Percentiles rank a stretch among this genome's conserved stretches.
Evolutionary conservation across 2,113 vertebrate genomes (phyloP).

Genomic region (Accipiter cooperii): DNA sequence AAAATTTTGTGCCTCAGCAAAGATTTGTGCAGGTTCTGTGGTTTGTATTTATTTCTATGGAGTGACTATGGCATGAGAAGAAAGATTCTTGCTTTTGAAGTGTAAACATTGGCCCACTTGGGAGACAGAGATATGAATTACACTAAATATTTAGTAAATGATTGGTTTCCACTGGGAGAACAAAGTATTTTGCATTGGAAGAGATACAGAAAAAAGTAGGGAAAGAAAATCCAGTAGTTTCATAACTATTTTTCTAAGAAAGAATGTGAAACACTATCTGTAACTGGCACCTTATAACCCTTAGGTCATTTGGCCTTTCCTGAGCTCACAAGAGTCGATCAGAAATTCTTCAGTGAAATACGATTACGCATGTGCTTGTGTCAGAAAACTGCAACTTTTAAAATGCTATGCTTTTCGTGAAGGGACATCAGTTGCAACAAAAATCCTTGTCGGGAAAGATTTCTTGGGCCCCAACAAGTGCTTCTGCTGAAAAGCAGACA

Average conservation of each 20-base stretch:
- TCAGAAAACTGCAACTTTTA: neutral
- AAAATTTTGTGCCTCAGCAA: conserved; percentile 4
- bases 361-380: neutral
- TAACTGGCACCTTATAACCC: conserved; percentile 49
- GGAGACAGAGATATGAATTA: conserved; percentile 12
- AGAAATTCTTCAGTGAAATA: neutral
- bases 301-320: conserved; percentile 17
- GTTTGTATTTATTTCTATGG: conserved; percentile 20
- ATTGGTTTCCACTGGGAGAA: conserved; percentile 30
- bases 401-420: neutral
- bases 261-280: conserved; percentile 54
- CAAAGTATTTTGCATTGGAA: conserved; percentile 37
- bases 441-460: neutral
- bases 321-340: neutral
- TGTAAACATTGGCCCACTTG: neutral
- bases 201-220: neutral
- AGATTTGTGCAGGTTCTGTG: conserved; percentile 21
- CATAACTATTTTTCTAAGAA: conserved; percentile 53
- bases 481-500: neutral
- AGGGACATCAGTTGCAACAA: neutral
- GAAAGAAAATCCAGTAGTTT: conserved; percentile 38
- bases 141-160: conserved; percentile 51
- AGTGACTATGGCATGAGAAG: neutral
- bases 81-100: conserved; percentile 9
- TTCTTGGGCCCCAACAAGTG: neutral